Conservation (phyloP, 37 sponge, comb jelly and placozoan species). For the Cliona cf. orientalis region DNA sequence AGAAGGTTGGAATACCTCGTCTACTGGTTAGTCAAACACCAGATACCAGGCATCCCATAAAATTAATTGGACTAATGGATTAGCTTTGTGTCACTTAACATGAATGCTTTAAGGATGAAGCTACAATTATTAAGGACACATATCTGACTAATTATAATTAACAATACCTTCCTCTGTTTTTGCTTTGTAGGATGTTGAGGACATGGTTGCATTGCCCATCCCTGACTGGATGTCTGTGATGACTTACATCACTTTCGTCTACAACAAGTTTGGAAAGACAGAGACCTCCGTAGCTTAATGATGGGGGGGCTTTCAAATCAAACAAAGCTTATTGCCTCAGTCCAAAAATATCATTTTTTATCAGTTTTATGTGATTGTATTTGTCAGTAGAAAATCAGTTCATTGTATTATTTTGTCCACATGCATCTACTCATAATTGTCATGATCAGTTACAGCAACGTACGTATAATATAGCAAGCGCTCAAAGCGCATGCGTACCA, state of each 20-base stretch:
- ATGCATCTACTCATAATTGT: neutral
- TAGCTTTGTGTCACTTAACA: neutral
- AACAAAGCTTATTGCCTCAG: neutral
- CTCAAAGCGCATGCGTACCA: neutral
- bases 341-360: neutral
- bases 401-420: neutral
- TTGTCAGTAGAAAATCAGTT: neutral
- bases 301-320: neutral
- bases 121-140: no score
- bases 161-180: neutral
- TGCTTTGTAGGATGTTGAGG: constrained; percentile 88
- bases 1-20: constrained; percentile 62
- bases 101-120: neutral
- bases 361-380: neutral
- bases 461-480: no score
- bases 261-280: constrained; percentile 41
- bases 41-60: neutral
- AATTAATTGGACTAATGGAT: neutral
- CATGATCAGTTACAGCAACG: no score
- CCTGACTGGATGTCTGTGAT: constrained; percentile 95
- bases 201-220: constrained; percentile 75
- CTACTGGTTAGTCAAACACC: constrained; percentile 44
- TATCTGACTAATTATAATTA: no score
- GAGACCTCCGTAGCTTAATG: neutral
- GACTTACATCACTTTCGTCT: constrained; percentile 83